phyloP scores from a whole-genome alignment of 1,140 invertebrate genomes.

The Planococcus citri region DNA sequence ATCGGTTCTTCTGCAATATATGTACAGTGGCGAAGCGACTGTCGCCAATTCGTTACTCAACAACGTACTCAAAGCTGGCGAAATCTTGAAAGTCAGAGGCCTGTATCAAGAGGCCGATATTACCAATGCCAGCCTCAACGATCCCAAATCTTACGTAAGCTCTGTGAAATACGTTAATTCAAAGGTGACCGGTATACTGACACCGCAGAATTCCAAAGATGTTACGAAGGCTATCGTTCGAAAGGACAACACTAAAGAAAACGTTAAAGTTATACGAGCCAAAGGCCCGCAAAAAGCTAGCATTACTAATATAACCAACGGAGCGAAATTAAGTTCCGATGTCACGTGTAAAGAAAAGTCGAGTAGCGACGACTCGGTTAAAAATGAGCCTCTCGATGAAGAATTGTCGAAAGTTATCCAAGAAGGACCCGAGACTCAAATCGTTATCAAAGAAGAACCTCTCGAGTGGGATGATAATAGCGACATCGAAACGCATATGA shows the following conservation, averaged over 20 bases:
- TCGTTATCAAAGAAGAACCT: constrained; percentile 49
- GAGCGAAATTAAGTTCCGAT: constrained; percentile 22
- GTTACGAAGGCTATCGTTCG: neutral
- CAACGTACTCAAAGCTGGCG: constrained; percentile 61
- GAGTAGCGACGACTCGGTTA: constrained; percentile 33
- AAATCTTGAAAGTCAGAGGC: constrained; percentile 52
- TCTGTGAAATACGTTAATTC: constrained; percentile 11
- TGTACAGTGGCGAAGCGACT: constrained; percentile 73
- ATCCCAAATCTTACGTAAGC: constrained; percentile 16
- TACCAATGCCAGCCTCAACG: neutral
- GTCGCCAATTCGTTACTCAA: constrained; percentile 70
- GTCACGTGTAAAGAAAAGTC: constrained; percentile 28
- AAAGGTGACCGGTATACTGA: constrained; percentile 11
- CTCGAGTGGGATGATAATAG: constrained; percentile 43
- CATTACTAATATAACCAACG: constrained; percentile 10
- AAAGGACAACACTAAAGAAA: constrained; percentile 9
- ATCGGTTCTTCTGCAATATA: constrained; percentile 70
- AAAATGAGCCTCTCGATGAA: constrained; percentile 40
- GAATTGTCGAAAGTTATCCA: constrained; percentile 30
- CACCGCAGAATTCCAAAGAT: constrained; percentile 7
- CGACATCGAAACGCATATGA: constrained; percentile 31
- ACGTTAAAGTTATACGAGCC: neutral
- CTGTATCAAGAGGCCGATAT: constrained; percentile 23
- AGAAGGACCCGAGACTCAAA: constrained; percentile 23
- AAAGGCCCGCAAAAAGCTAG: neutral